Evolutionary conservation across 2,888 invertebrate genomes (phyloP), one percentile per base, ranked within the genome.

Genomic region (Ptychoptera albimana): DNA sequence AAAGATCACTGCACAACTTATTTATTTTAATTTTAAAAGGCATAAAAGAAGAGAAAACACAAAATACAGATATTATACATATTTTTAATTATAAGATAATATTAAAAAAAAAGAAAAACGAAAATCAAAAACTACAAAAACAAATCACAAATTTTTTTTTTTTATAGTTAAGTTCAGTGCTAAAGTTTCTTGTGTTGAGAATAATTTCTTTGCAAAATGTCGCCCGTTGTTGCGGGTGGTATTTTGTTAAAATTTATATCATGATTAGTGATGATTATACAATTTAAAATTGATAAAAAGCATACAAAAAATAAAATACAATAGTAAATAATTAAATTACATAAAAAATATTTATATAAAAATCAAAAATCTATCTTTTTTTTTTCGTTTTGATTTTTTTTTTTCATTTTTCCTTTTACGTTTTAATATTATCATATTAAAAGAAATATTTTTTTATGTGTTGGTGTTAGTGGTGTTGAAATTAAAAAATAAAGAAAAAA

Each of bases 221-320:
- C 23, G 23, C 23, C 23, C 23, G 23, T 23, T 61, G 60, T 59
- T 60, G 60, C 61, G 63, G 62, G 64, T 62, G 66, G 60, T 58
- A 60, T 60, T 57, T 63, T 60, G 53, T 63, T 61, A 58, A 59
- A 57, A 63, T 64, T 63, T 58, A 70, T 62, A 66, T 71, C 68
- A 70, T 64, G 32, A 32, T 11, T 23, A 7, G 11, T 32, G 31
- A 11, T 10, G 10, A 40, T 30, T 40, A 32, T 31, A 32, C 14
- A 31, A 31, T 31, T 12, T 32, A 32, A 40, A 31, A 13, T 39
- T 30, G 29, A 39, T 39, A 29, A 39, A 39, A 39, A 39, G 16
- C 29, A 39, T 32, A 15, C 9, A n/a, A 32, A 40, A 40, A 31
- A 32, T 32, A 40, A 15, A 40, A 13, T 32, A 40, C 40, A 40